A percentile compares a stretch with the other conserved stretches of the same genome.
These are phyloP conservation scores for Hydrochoerus hydrochaeris DNA, from an alignment of 2,113 vertebrate species.

Conservation along the genomic window DNA sequence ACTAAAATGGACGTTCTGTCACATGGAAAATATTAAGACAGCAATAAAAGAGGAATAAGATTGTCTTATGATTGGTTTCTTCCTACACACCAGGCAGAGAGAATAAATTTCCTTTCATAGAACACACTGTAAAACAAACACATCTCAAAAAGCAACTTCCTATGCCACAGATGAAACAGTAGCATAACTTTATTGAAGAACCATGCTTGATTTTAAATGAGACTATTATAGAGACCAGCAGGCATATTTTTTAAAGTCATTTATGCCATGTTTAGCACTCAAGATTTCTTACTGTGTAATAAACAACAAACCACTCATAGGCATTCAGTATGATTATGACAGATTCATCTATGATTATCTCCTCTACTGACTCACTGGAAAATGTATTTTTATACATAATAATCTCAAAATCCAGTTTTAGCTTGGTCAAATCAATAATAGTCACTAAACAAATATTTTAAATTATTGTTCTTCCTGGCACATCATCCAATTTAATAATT, in stretches of 20 bases:
- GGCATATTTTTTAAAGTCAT: neutral
- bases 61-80: neutral
- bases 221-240: neutral
- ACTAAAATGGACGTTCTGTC: neutral
- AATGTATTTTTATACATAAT: slow-evolving; percentile 39
- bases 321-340: neutral
- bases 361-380: neutral
- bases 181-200: slow-evolving; percentile 25
- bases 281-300: neutral
- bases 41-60: neutral
- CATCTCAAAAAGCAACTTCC: neutral
- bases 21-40: slow-evolving; percentile 3
- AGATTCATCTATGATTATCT: neutral
- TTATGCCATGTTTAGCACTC: neutral
- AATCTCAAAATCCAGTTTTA: slow-evolving; percentile 12
- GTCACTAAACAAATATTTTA: slow-evolving; percentile 14
- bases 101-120: slow-evolving; percentile 38
- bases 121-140: neutral
- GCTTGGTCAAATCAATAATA: neutral
- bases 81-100: neutral
- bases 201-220: neutral
- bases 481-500: slow-evolving; percentile 1
- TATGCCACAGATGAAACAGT: neutral
- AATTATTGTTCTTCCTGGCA: neutral
- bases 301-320: neutral